Conservation (phyloP, 2,113 vertebrate genomes). For the Variabilichromis moorii region DNA sequence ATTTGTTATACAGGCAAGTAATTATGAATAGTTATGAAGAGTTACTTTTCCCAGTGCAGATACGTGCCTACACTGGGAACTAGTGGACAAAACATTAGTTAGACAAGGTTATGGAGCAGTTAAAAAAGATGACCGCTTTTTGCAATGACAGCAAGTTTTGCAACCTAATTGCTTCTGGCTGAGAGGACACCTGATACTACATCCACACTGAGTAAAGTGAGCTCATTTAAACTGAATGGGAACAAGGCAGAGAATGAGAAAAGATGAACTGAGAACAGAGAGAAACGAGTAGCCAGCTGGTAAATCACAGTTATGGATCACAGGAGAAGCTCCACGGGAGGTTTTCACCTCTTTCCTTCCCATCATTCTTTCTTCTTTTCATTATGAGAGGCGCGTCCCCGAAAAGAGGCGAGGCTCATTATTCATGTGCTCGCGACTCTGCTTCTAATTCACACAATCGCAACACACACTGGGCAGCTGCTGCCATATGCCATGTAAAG, state of each 20-base stretch:
- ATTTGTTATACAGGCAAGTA: neutral
- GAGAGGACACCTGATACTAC: neutral
- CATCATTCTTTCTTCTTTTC: slow-evolving; percentile 32
- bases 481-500: slow-evolving; percentile 40
- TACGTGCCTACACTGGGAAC: neutral
- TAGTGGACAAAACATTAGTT: neutral
- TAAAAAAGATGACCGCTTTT: neutral
- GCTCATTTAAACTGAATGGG: neutral
- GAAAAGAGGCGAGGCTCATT: slow-evolving; percentile 44
- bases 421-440: neutral
- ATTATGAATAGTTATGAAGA: neutral
- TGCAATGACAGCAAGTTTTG: neutral
- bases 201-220: neutral
- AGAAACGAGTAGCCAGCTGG: slow-evolving; percentile 14
- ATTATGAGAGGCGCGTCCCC: slow-evolving; percentile 15
- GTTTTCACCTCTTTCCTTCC: neutral
- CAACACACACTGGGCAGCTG: slow-evolving; percentile 37
- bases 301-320: slow-evolving; percentile 38
- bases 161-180: neutral
- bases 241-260: neutral
- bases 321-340: slow-evolving; percentile 23
- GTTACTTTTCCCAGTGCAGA: neutral
- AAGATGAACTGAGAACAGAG: neutral
- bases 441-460: neutral
- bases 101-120: neutral